Percentiles rank a stretch among this genome's conserved stretches.
Conservation (phyloP, 2,797 vertebrate genomes). For the Sebastes matsubarae region DNA sequence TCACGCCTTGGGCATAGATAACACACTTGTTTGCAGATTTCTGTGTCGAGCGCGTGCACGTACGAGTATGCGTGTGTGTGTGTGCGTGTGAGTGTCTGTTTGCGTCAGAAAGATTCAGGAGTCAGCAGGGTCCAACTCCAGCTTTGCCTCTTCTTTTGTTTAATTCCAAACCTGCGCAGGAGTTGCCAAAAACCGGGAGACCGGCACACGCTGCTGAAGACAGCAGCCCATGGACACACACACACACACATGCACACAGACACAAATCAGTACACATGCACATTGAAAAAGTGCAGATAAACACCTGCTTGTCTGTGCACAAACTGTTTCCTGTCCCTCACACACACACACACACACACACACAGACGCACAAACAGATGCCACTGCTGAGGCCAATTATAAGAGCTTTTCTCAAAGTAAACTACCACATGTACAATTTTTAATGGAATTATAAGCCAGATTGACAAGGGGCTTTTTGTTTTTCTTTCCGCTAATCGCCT, state of each 20-base stretch:
- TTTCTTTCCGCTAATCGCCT: slow-evolving; percentile 61
- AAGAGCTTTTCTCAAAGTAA: slow-evolving; percentile 50
- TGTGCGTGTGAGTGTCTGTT: slow-evolving; percentile 13
- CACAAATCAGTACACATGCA: background rate
- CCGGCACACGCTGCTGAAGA: slow-evolving; percentile 5
- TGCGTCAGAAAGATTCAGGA: slow-evolving; percentile 38
- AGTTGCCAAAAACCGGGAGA: slow-evolving; percentile 30
- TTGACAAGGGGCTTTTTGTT: slow-evolving; percentile 74
- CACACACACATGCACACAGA: background rate
- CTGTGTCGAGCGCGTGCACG: background rate
- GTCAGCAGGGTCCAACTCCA: slow-evolving; percentile 51
- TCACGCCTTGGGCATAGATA: slow-evolving; percentile 9
- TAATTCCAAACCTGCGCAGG: slow-evolving; percentile 38
- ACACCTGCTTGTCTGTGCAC: background rate
- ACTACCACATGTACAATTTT: slow-evolving; percentile 54
- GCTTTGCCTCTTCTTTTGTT: slow-evolving; percentile 56
- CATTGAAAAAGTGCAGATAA: background rate
- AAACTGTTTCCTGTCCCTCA: background rate
- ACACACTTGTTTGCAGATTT: slow-evolving; percentile 43
- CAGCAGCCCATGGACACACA: background rate
- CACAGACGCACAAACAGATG: background rate
- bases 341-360: background rate
- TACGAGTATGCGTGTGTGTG: background rate
- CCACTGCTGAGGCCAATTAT: slow-evolving; percentile 50
- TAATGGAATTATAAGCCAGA: slow-evolving; percentile 78